Evolutionary conservation across 2,888 invertebrate genomes (phyloP).

Genomic region (Aphelenchoides bicaudatus): DNA sequence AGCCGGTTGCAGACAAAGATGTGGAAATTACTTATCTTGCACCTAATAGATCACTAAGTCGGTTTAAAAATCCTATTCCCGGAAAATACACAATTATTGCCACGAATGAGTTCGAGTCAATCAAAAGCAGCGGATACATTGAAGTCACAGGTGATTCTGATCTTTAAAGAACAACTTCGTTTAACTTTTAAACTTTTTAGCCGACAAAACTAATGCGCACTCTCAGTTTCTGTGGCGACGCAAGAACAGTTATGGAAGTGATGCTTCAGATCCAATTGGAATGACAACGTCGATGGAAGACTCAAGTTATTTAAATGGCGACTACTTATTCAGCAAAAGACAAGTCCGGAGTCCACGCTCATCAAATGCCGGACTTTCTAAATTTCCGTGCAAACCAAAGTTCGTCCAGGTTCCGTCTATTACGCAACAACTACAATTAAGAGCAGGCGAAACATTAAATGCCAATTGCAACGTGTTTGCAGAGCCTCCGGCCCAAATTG

Average conservation of each 20-base stretch:
- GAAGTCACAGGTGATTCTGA: too few species aligned
- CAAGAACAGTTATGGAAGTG: too few species aligned
- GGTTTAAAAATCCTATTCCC: constrained; percentile 31
- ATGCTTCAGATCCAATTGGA: too few species aligned
- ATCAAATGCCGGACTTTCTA: neutral
- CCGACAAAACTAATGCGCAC: too few species aligned
- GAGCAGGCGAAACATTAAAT: constrained; percentile 35
- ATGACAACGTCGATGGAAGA: too few species aligned
- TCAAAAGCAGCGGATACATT: constrained; percentile 52
- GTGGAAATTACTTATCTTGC: constrained; percentile 47
- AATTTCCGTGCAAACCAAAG: constrained; percentile 23
- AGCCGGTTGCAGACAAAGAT: constrained; percentile 53
- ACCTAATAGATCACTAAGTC: constrained; percentile 52
- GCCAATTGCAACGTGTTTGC: constrained; percentile 46
- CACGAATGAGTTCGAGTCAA: constrained; percentile 51
- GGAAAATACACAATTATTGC: constrained; percentile 49
- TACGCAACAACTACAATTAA: neutral
- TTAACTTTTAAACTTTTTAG: too few species aligned
- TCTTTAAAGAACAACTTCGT: too few species aligned
- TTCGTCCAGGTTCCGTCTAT: constrained; percentile 18
- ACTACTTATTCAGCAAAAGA: too few species aligned
- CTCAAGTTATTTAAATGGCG: too few species aligned
- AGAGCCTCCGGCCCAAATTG: constrained; percentile 58
- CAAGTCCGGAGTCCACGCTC: too few species aligned
- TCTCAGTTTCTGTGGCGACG: too few species aligned